Evolutionary conservation across 2,113 vertebrate genomes (phyloP).

Genomic region (Ptilonorhynchus violaceus): DNA sequence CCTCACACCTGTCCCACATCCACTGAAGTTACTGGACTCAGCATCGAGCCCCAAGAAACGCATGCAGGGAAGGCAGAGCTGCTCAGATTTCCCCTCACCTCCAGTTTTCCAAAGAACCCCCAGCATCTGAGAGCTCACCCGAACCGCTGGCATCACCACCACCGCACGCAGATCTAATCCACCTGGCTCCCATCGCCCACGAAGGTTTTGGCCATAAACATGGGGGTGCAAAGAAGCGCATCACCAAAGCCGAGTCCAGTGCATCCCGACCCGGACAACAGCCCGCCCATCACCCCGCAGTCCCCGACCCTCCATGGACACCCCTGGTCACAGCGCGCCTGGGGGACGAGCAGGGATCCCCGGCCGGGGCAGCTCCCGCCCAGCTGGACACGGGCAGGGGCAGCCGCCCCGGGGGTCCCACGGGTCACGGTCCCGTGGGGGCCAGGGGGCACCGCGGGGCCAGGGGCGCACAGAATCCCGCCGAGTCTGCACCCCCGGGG

Average conservation of each 20-base stretch:
- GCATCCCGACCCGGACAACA: neutral
- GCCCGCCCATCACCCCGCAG: no score
- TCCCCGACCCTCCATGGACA: neutral
- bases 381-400: neutral
- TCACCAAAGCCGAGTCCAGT: neutral
- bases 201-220: neutral
- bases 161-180: neutral
- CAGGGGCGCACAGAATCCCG: neutral
- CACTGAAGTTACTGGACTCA: neutral
- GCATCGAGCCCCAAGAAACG: fast-evolving
- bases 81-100: neutral
- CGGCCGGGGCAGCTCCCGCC: neutral
- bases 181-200: neutral
- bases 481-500: neutral
- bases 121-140: fast-evolving
- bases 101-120: neutral
- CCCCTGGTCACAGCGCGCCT: neutral
- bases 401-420: neutral
- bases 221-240: fast-evolving
- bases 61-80: neutral
- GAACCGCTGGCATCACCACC: fast-evolving
- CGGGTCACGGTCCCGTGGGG: neutral
- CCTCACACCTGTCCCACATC: neutral
- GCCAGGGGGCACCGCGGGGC: no score
- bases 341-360: neutral